Evolutionary conservation across 1,140 invertebrate genomes (phyloP).

Genomic region (Palaemon carinicauda): DNA sequence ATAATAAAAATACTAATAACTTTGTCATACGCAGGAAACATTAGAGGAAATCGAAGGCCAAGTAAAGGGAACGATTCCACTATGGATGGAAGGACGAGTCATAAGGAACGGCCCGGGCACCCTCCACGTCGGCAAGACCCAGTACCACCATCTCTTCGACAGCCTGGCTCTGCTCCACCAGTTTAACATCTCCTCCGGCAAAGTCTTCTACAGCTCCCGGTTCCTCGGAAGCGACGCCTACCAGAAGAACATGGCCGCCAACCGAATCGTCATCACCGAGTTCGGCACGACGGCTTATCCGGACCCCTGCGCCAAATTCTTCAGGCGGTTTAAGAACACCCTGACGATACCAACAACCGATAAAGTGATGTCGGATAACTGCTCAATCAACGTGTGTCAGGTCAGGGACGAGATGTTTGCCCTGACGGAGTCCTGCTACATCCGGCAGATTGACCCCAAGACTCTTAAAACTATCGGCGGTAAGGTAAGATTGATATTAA

Average conservation of each 20-base stretch:
- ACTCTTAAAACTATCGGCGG: conserved; percentile 60
- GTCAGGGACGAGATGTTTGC: conserved; percentile 63
- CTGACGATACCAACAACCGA: conserved; percentile 12
- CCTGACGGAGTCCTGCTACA: conserved; percentile 64
- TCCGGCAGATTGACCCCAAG: conserved; percentile 64
- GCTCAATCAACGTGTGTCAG: conserved; percentile 32
- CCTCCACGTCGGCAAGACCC: conserved; percentile 76
- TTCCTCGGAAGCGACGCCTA: conserved; percentile 65
- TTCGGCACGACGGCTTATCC: conserved; percentile 66
- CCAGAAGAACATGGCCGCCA: conserved; percentile 63
- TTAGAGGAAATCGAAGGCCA: background rate
- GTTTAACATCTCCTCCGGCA: conserved; percentile 75
- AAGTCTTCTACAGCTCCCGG: conserved; percentile 73
- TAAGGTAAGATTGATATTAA: background rate
- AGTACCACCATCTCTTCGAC: conserved; percentile 85
- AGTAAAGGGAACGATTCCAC: conserved; percentile 73
- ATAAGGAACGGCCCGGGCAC: conserved; percentile 87
- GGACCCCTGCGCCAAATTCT: conserved; percentile 66
- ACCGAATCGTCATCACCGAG: conserved; percentile 65
- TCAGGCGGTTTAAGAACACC: conserved; percentile 62
- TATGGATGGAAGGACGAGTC: conserved; percentile 80
- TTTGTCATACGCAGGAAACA: too few relatives aligned
- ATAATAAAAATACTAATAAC: too few relatives aligned
- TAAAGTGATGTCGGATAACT: conserved; percentile 63
- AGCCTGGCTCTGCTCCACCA: conserved; percentile 83